phyloP scores from a whole-genome alignment of 2,888 invertebrate genomes.

The Platycheirus rosarum region DNA sequence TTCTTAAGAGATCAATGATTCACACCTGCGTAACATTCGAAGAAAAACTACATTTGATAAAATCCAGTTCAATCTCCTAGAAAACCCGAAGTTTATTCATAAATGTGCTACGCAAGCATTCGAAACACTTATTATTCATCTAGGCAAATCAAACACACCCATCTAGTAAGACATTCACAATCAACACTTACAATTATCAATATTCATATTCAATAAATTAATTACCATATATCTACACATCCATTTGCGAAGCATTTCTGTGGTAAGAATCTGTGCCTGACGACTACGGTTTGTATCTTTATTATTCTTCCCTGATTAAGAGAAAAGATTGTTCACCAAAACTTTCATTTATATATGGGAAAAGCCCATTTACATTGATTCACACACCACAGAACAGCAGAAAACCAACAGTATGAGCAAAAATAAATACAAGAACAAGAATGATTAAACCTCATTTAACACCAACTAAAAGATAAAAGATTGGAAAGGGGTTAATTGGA shows the following conservation, averaged over 20 bases:
- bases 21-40: too few species aligned
- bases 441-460: slow-evolving; percentile 40
- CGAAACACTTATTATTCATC: too few species aligned
- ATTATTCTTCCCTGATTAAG: slow-evolving; percentile 8
- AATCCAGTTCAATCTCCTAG: too few species aligned
- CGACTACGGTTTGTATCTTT: slow-evolving; percentile 5
- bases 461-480: slow-evolving; percentile 2
- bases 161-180: not conserved
- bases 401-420: slow-evolving; percentile 6
- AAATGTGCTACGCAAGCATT: too few species aligned
- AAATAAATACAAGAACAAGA: slow-evolving; percentile 23
- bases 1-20: too few species aligned
- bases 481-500: slow-evolving; percentile 39
- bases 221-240: slow-evolving; percentile 21
- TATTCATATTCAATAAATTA: slow-evolving; percentile 15
- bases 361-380: slow-evolving; percentile 51
- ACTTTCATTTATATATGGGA: slow-evolving; percentile 36
- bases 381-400: slow-evolving; percentile 19
- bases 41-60: too few species aligned
- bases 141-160: not conserved
- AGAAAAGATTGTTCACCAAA: slow-evolving; percentile 5
- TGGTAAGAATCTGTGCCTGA: slow-evolving; percentile 4
- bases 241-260: slow-evolving; percentile 8
- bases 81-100: too few species aligned
- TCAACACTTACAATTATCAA: not conserved